phyloP scores from a whole-genome alignment of 2,888 invertebrate species.

The Dasypogon diadema region DNA sequence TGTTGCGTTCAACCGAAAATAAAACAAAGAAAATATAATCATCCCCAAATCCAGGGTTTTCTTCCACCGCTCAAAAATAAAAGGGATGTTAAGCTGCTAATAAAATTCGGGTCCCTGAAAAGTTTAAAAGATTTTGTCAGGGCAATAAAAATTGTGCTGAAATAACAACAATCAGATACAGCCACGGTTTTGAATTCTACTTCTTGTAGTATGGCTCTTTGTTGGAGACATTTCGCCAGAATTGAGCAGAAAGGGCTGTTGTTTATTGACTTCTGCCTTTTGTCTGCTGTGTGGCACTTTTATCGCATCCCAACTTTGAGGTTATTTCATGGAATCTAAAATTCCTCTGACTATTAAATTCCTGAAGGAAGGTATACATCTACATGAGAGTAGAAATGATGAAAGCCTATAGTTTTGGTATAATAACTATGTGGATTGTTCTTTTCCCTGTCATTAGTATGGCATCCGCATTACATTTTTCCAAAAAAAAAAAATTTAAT shows the following conservation, averaged over 20 bases:
- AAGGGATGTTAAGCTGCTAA: constrained; percentile 14
- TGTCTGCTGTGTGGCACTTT: constrained; percentile 27
- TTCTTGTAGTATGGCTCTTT: not conserved
- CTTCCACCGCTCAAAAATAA: not conserved
- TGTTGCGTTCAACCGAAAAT: not conserved
- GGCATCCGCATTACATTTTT: no score
- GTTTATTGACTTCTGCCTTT: constrained; percentile 37
- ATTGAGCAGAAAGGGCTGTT: not conserved
- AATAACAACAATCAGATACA: constrained; percentile 14
- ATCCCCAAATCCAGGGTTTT: not conserved
- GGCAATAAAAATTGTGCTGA: constrained; percentile 37
- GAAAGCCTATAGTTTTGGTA: no score
- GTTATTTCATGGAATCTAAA: not conserved
- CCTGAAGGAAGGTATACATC: not conserved
- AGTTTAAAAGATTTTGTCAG: constrained; percentile 22
- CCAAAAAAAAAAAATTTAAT: no score
- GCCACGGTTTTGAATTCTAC: constrained; percentile 11
- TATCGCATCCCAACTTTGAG: constrained; percentile 1
- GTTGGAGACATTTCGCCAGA: not conserved
- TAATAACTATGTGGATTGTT: no score
- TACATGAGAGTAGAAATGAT: not conserved
- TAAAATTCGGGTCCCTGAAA: constrained; percentile 14
- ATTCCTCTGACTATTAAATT: constrained; percentile 32
- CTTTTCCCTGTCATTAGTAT: no score
- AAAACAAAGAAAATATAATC: constrained; percentile 3